phyloP scores from a whole-genome alignment of 2,888 invertebrate genomes.

The Mesorhabditis sp. region DNA sequence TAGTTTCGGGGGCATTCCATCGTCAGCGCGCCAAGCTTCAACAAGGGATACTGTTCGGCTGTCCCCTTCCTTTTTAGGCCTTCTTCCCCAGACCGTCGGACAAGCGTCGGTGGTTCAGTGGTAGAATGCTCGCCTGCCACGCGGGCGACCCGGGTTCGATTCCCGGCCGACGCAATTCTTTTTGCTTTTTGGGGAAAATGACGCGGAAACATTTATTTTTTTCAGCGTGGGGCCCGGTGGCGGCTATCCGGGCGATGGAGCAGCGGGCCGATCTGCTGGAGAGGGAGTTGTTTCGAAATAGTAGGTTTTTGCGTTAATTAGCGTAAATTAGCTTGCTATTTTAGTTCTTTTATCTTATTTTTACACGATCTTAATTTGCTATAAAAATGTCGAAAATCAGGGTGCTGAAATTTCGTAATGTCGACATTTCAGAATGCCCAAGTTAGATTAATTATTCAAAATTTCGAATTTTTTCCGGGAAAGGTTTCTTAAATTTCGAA shows the following conservation, averaged over 20 bases:
- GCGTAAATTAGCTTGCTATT: no score
- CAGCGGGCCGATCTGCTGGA: background rate
- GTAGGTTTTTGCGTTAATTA: no score
- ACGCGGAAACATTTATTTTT: background rate
- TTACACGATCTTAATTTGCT: no score
- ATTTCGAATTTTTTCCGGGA: no score
- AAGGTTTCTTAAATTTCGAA: no score
- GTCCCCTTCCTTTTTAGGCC: no score
- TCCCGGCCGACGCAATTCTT: background rate
- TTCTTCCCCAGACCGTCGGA: no score
- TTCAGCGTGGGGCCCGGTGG: background rate
- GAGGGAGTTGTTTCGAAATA: background rate
- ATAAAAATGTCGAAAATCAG: no score
- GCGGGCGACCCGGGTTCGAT: conserved; percentile 24
- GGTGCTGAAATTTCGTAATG: no score
- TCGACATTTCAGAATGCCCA: background rate
- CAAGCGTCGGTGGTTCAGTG: conserved; percentile 52
- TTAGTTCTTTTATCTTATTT: no score
- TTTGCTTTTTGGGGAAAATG: background rate
- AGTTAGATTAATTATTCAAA: background rate
- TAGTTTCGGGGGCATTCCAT: background rate
- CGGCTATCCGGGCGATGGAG: background rate
- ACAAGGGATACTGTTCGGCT: no score
- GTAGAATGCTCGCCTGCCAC: conserved; percentile 57
- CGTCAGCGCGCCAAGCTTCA: background rate